A percentile compares a stretch with the other conserved stretches of the same genome.
Conservation (phyloP, 2,113 vertebrate genomes). For the Bubo bubo region DNA sequence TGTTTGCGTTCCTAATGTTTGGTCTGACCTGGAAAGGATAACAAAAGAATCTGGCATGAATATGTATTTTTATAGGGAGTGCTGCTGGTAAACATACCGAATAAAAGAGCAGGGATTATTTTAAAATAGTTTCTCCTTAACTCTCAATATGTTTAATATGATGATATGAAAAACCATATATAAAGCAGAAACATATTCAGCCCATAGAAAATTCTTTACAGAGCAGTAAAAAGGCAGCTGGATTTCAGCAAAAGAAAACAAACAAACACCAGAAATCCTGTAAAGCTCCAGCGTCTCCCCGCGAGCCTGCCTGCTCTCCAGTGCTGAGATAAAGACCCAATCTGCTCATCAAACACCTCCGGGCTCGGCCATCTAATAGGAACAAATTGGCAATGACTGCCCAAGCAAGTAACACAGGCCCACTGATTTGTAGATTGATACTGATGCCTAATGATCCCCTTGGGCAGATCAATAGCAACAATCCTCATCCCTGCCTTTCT, state of each 20-base stretch:
- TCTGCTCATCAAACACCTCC: constrained; percentile 90
- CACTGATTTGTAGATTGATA: constrained; percentile 98
- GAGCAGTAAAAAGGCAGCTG: background rate
- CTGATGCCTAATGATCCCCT: constrained; percentile 99
- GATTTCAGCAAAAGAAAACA: constrained; percentile 49
- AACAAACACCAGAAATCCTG: constrained; percentile 47
- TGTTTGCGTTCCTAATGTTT: constrained; percentile 68
- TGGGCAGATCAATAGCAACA: constrained; percentile 99
- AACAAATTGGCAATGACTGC: constrained; percentile 99
- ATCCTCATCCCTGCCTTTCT: constrained; percentile 95
- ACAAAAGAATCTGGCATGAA: constrained; percentile 64
- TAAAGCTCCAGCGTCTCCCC: constrained; percentile 55
- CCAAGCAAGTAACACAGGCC: constrained; percentile 89
- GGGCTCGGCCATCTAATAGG: constrained; percentile 93
- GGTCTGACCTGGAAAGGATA: constrained; percentile 38
- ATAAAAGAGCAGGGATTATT: constrained; percentile 37
- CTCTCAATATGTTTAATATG: constrained; percentile 37
- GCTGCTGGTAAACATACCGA: constrained; percentile 18
- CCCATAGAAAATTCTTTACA: background rate
- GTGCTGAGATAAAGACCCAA: constrained; percentile 81
- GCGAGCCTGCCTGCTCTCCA: constrained; percentile 64
- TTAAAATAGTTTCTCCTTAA: constrained; percentile 53
- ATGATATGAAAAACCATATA: background rate
- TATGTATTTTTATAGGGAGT: constrained; percentile 51
- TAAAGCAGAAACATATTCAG: background rate